These are phyloP conservation scores for Achlya flavicornis DNA, from an alignment of 2,888 invertebrate genomes.

Conservation along the genomic window DNA sequence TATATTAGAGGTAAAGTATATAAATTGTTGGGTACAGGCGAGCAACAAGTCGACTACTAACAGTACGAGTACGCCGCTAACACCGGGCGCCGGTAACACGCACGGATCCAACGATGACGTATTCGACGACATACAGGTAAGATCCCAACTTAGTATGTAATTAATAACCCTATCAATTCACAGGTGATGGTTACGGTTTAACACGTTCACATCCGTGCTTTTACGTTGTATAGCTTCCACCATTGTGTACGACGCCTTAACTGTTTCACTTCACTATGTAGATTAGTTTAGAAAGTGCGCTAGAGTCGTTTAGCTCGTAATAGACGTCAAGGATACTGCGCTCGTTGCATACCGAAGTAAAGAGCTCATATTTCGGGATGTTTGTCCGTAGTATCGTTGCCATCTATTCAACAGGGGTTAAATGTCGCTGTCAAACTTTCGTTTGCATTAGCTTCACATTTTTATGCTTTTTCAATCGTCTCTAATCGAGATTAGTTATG, in stretches of 20 bases:
- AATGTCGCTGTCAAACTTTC: conserved; percentile 44
- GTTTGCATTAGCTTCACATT: conserved; percentile 43
- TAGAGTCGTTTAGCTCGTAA: conserved; percentile 42
- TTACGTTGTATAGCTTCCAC: conserved; percentile 57
- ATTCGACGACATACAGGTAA: conserved; percentile 80
- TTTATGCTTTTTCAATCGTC: conserved; percentile 38
- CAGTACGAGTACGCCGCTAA: conserved; percentile 76
- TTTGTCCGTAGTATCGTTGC: conserved; percentile 53
- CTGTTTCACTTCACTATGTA: conserved; percentile 49
- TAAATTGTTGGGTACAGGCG: conserved; percentile 50
- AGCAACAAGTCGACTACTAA: conserved; percentile 68
- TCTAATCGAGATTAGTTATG: conserved; percentile 24
- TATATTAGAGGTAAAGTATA: neutral
- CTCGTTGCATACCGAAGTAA: conserved; percentile 67
- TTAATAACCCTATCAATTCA: conserved; percentile 40
- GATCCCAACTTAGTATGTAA: conserved; percentile 33
- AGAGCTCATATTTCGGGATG: conserved; percentile 79
- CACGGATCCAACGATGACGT: conserved; percentile 79
- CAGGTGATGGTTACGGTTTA: conserved; percentile 76
- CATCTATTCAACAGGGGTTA: conserved; percentile 36
- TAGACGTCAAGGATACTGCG: conserved; percentile 48
- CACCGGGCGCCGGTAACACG: conserved; percentile 68
- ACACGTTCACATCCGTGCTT: conserved; percentile 81
- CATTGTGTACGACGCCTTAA: conserved; percentile 51
- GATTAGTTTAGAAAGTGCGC: conserved; percentile 37